Evolutionary conservation across 2,888 invertebrate species (phyloP).

Genomic region (Tetanocera ferruginea): DNA sequence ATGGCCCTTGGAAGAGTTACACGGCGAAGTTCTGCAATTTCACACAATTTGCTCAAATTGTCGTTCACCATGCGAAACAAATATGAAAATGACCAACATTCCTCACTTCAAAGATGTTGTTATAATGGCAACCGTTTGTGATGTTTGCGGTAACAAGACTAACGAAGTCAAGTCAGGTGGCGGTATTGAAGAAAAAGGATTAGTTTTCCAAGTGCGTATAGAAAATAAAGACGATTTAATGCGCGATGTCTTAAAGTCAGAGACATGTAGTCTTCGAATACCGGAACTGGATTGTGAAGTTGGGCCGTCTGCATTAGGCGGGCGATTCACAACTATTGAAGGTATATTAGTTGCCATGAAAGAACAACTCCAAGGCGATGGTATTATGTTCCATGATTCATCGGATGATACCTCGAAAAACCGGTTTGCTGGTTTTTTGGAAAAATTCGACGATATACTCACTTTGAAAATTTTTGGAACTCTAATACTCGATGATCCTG

Average conservation of each 20-base stretch:
- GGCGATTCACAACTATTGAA: constrained; percentile 96
- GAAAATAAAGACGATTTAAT: constrained; percentile 82
- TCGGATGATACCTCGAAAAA: constrained; percentile 72
- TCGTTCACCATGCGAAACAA: constrained; percentile 84
- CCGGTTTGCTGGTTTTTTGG: constrained; percentile 76
- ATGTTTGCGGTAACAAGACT: constrained; percentile 89
- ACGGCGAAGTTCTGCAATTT: constrained; percentile 86
- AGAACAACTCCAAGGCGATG: constrained; percentile 79
- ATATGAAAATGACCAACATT: constrained; percentile 94
- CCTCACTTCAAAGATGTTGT: constrained; percentile 98
- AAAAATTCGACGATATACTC: constrained; percentile 78
- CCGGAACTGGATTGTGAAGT: constrained; percentile 92
- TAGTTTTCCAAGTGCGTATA: constrained; percentile 82
- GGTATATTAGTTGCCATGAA: constrained; percentile 85
- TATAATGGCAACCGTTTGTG: constrained; percentile 97
- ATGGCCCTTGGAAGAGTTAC: constrained; percentile 77
- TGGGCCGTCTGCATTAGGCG: constrained; percentile 87
- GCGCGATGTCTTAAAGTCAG: constrained; percentile 95
- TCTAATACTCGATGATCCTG: constrained; percentile 92
- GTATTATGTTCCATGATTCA: constrained; percentile 82
- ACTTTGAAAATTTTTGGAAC: constrained; percentile 77
- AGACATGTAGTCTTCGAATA: constrained; percentile 82
- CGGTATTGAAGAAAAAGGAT: constrained; percentile 87
- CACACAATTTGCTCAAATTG: constrained; percentile 90
- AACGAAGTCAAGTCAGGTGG: constrained; percentile 97